Conservation (phyloP, 2,797 vertebrate genomes). For the Brotula barbata region DNA sequence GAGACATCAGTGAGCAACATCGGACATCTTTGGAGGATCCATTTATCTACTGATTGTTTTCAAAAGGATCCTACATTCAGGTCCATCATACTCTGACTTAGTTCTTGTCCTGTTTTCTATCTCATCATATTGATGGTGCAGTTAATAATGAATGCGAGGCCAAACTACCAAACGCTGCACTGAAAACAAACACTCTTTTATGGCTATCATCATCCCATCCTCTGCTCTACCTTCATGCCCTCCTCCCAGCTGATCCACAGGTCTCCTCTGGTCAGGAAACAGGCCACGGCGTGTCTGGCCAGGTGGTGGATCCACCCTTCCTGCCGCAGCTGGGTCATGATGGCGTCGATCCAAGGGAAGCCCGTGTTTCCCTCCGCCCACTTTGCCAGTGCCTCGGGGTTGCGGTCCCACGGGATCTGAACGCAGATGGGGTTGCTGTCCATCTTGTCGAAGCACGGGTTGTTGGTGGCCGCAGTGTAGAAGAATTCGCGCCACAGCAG, state of each 20-base stretch:
- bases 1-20: too few species aligned
- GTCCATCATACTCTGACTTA: too few species aligned
- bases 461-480: slow-evolving; percentile 92
- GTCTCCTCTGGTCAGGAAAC: slow-evolving; percentile 94
- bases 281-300: slow-evolving; percentile 91
- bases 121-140: too few species aligned
- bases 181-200: too few species aligned
- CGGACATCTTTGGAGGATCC: too few species aligned
- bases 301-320: slow-evolving; percentile 98
- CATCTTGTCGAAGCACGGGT: slow-evolving; percentile 97
- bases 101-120: not conserved
- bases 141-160: too few species aligned
- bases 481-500: slow-evolving; percentile 96
- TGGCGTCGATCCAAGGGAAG: slow-evolving; percentile 95
- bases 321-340: slow-evolving; percentile 94
- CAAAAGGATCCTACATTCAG: too few species aligned
- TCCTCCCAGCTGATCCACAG: slow-evolving; percentile 98
- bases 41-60: too few species aligned
- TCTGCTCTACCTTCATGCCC: slow-evolving; percentile 88
- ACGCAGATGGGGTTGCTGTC: slow-evolving; percentile 94
- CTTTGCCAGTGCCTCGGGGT: slow-evolving; percentile 93
- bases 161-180: too few species aligned
- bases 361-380: slow-evolving; percentile 95
- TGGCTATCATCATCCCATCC: too few species aligned
- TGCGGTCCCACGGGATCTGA: slow-evolving; percentile 94